Base-by-base conservation (phyloP, 2,113 vertebrate genomes). In the Gavia stellata region DNA sequence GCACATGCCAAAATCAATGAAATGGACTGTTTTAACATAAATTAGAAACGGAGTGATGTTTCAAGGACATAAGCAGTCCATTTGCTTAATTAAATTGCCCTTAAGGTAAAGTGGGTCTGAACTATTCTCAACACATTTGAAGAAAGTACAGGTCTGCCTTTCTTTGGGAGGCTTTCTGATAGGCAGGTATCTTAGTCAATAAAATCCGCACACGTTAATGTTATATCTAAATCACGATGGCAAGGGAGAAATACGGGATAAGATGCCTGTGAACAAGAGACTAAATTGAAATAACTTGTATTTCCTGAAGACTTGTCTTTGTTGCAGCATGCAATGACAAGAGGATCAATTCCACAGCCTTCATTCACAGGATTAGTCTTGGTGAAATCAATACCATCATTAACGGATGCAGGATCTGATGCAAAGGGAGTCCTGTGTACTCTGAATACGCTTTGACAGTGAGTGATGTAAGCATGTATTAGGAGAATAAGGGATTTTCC, bases 381-480 rank as follows among this genome's bases (percentile, higher is more conserved):
- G 77, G 33, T 92, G 92, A 95, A 95, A 95, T 66, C 91, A 62
- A 94, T 66, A 67, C 78, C 29, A 4, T 86, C 86, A 61, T 90
- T 86, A 96, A 81, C 7, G 19, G 59, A 55, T 59, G 42, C 63
- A 63, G 58, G 28, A 33, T 28, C 80, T 81, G 80, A 59, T 42
- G 79, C 34, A 49, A 55, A 29, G 55, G 44, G 58, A 56, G 53
- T 53, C 40, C 50, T 89, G 52, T 45, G 47, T 26, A 10, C 19
- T 84, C 70, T 56, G 66, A 62, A 25, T 80, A 6, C 1, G 2
- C 45, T 89, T 81, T 82, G 84, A 58, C 81, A 62, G 74, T 21
- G 73, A 87, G 29, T 52, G 71, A 77, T 50, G 29, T 34, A 47
- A 80, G 42, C 28, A 50, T 2, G 8, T 58, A 70, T 67, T 31